Evolutionary conservation across 2,888 invertebrate species (phyloP).

Genomic region (Diogma glabrata): DNA sequence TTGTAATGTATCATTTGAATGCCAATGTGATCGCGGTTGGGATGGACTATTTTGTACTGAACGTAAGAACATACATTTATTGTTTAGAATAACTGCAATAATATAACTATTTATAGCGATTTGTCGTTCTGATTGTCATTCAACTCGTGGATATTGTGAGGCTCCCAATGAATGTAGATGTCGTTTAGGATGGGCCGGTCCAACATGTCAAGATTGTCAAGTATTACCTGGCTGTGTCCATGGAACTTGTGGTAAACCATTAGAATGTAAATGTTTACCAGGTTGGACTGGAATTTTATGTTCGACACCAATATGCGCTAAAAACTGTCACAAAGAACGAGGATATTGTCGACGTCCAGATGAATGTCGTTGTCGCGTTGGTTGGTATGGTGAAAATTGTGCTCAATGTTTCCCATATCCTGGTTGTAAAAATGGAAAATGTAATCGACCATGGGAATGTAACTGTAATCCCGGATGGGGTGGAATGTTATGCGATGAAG

Average conservation of each 20-base stretch:
- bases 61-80: constrained; percentile 44
- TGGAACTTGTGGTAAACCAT: constrained; percentile 78
- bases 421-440: constrained; percentile 76
- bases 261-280: constrained; percentile 80
- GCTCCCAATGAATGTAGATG: constrained; percentile 80
- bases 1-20: constrained; percentile 79
- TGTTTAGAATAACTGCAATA: background rate
- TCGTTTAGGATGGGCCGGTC: constrained; percentile 82
- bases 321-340: constrained; percentile 69
- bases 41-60: constrained; percentile 80
- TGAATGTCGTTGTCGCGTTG: constrained; percentile 74
- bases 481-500: constrained; percentile 85
- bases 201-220: constrained; percentile 75
- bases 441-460: constrained; percentile 82
- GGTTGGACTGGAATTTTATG: constrained; percentile 87
- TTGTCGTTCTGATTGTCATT: constrained; percentile 75
- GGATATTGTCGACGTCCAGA: constrained; percentile 74
- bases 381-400: constrained; percentile 75
- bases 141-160: constrained; percentile 76
- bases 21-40: constrained; percentile 76
- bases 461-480: constrained; percentile 69
- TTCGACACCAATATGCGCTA: constrained; percentile 73
- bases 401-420: constrained; percentile 74
- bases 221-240: constrained; percentile 83
- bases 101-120: constrained; percentile 48